Evolutionary conservation across 2,113 vertebrate genomes (phyloP), one percentile per base, ranked within the genome.

Genomic region (Thymallus thymallus): DNA sequence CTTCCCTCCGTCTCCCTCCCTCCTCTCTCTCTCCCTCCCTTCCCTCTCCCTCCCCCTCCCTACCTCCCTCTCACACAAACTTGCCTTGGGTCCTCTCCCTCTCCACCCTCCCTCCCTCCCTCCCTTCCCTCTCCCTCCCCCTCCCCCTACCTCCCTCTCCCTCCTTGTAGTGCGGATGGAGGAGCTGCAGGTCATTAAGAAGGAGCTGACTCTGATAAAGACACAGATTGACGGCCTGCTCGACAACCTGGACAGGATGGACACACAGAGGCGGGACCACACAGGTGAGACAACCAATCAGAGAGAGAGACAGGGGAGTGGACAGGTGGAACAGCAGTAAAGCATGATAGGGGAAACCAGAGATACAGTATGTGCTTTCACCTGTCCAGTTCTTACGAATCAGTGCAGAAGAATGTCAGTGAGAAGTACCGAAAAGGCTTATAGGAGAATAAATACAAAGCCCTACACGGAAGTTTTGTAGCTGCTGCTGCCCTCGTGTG

Each of bases 151-250:
- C n/a, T n/a, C 5, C 3, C 2, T 46, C 48, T 72, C 68, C 74
- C 30, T 69, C 81, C 29, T 3, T 51, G 23, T 91, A 95, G 95
- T 94, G 80, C 83, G 82, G 46, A 92, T 93, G 0, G 91, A 94
- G 71, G 94, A 95, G 87, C 88, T 96, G 84, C 92, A 93, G 87
- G 93, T 93, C 83, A 95, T 96, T 92, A 94, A 93, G 83, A 92
- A 88, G 18, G 94, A 95, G 91, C 91, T 97, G 89, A 94, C 93
- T 72, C 91, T 93, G 89, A 98, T 97, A 91, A 96, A 96, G 91
- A 94, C 90, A 6, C 95, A 94, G 86, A 95, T 96, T 89, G 95
- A 97, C 88, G 92, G 84, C 65, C 93, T 96, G 61, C 86, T 96
- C 88, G 91, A 95, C 87, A 94, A 88, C 76, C 91, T 97, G 88